phyloP scores from a whole-genome alignment of 1,140 invertebrate genomes.

The Dolichoris vasculosae region DNA sequence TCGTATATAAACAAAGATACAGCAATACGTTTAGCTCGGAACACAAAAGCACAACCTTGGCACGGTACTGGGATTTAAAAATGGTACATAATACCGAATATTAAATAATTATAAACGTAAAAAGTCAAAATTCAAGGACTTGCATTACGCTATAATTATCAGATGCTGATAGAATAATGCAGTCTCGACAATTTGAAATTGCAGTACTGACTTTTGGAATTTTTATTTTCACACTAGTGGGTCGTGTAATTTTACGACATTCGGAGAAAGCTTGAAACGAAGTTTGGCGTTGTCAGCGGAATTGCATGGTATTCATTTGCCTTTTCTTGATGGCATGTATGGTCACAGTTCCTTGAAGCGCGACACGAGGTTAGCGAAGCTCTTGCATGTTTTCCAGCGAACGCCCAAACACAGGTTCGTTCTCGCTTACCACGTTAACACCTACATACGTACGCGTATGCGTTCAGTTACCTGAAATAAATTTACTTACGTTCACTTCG shows the following conservation, averaged over 20 bases:
- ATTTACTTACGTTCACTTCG: constrained; percentile 19
- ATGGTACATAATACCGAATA: too few relatives aligned
- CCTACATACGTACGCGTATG: background rate
- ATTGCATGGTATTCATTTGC: background rate
- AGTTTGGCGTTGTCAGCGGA: background rate
- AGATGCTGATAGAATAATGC: too few relatives aligned
- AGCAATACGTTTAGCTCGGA: too few relatives aligned
- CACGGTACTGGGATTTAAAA: too few relatives aligned
- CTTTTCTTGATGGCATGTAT: background rate
- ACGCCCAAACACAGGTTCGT: background rate
- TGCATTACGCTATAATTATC: too few relatives aligned
- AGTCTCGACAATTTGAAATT: too few relatives aligned
- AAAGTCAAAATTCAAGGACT: too few relatives aligned
- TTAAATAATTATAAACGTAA: too few relatives aligned
- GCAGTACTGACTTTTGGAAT: too few relatives aligned
- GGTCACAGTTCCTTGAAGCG: constrained; percentile 42
- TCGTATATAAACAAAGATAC: too few relatives aligned
- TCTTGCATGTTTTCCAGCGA: background rate
- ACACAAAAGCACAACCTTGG: too few relatives aligned
- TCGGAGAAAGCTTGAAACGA: background rate
- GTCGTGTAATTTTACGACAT: background rate
- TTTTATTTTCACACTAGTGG: background rate
- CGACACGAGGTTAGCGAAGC: constrained; percentile 43
- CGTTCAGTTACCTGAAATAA: background rate
- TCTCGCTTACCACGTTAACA: background rate